These are phyloP conservation scores for Adelphocoris suturalis DNA, from an alignment of 2,888 invertebrate genomes.

Conservation along the genomic window DNA sequence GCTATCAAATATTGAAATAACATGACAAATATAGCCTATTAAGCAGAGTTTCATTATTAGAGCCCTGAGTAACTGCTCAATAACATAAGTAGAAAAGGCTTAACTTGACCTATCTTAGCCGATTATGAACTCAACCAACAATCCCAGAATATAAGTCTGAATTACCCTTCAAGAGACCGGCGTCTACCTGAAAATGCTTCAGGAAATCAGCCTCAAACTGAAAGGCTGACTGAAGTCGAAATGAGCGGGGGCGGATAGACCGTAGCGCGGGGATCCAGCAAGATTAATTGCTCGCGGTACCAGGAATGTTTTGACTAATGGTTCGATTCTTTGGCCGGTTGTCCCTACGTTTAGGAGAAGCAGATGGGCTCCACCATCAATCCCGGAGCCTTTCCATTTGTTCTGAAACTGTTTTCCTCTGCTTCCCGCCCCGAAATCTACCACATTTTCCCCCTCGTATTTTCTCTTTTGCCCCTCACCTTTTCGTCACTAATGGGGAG, in stretches of 20 bases:
- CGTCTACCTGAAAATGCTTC: not conserved
- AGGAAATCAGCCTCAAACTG: not conserved
- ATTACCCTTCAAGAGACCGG: not conserved
- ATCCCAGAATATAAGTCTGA: not conserved
- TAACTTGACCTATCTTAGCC: too few relatives aligned
- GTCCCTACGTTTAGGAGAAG: constrained; percentile 59
- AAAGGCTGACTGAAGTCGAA: constrained; percentile 37
- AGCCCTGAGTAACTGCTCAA: too few relatives aligned
- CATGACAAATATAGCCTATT: too few relatives aligned
- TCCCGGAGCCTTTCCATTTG: constrained; percentile 56
- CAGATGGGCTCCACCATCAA: constrained; percentile 61
- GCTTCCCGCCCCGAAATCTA: not conserved
- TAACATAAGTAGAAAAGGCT: too few relatives aligned
- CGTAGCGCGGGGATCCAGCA: constrained; percentile 6
- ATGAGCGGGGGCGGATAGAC: constrained; percentile 24
- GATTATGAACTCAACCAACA: not conserved
- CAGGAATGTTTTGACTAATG: constrained; percentile 71
- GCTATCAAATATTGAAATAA: too few relatives aligned
- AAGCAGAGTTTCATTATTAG: too few relatives aligned
- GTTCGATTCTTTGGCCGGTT: constrained; percentile 69
- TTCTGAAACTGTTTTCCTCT: constrained; percentile 53
- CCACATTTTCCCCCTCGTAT: constrained; percentile 24
- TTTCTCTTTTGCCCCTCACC: not conserved
- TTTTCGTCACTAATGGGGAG: not conserved
- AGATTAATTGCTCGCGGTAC: constrained; percentile 40